A percentile compares a stretch with the other conserved stretches of the same genome.
These are phyloP conservation scores for Parapristionchus giblindavisi DNA, from an alignment of 2,888 invertebrate species.

Conservation along the genomic window DNA sequence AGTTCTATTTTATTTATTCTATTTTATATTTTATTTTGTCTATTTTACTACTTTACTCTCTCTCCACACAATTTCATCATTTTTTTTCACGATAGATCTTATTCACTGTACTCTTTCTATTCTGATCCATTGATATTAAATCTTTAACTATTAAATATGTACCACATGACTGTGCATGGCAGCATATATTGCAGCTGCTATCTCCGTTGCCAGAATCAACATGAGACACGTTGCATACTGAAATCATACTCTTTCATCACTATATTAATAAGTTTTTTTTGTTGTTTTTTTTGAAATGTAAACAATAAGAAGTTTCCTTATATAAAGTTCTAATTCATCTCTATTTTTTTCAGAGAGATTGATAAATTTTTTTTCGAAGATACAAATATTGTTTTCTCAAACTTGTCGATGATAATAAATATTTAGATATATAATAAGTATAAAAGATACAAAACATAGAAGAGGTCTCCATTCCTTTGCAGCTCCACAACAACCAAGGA, in stretches of 20 bases:
- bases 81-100: no score
- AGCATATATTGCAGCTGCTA: conserved; percentile 68
- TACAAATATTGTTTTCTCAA: neutral
- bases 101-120: no score
- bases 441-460: conserved; percentile 61
- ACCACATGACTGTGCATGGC: conserved; percentile 67
- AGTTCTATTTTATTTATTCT: neutral
- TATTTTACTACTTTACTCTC: no score
- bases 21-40: neutral
- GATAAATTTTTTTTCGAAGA: neutral
- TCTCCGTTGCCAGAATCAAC: conserved; percentile 67
- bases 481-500: conserved; percentile 68
- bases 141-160: conserved; percentile 9
- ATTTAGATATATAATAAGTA: no score
- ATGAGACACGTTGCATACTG: conserved; percentile 68
- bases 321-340: neutral
- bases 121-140: neutral
- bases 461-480: conserved; percentile 69
- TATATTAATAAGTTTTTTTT: neutral
- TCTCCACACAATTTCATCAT: no score
- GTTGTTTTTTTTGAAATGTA: neutral
- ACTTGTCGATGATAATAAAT: neutral
- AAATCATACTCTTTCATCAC: conserved; percentile 37
- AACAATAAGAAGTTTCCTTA: neutral
- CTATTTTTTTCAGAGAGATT: neutral